Evolutionary conservation across 2,888 invertebrate species (phyloP), one percentile per base, ranked within the genome.

Genomic region (Lordiphosa fenestrarum): DNA sequence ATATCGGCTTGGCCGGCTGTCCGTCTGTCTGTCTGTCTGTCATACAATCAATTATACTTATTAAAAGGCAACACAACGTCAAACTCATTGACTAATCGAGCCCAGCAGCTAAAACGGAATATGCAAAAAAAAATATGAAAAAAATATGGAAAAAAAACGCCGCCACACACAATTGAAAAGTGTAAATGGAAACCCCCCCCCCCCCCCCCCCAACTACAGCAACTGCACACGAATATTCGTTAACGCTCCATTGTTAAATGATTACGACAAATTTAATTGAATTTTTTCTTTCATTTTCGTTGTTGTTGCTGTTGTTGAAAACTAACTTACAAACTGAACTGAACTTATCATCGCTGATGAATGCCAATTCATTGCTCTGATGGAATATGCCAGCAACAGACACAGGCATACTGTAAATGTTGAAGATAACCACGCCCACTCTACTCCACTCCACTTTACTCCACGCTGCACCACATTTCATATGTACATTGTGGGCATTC

Each of bases 231-330:
- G 55, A 13, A 64, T 62, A 66, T 71, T 54, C 59, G 62, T 74
- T 67, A 67, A 59, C 60, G 65, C 59, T 51, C 82, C 72, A 72
- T 77, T 77, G 76, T 77, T 70, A 72, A 74, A 61, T 72, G 68
- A 77, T 77, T 77, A 81, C 56, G 65, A 70, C 58, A 70, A 66
- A 61, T 74, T 77, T 64, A 81, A 77, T 77, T 77, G 80, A 77
- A 71, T 70, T 74, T 64, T 72, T 42, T 2, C 3, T 30, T 9
- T 30, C 6, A 19, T 30, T 9, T 30, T 30, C 2, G 1, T 30
- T 30, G 0, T 10, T 7, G n/a, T 30, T 30, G 0, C 10, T 30
- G 30, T 30, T 30, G 30, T 15, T 15, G 15, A 15, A 30, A 44
- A 41, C 7, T 23, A 13, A 44, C 13, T 6, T 10, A 15, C 23